Conservation (phyloP, 2,113 vertebrate genomes). For the Motacilla tschutschensis region DNA sequence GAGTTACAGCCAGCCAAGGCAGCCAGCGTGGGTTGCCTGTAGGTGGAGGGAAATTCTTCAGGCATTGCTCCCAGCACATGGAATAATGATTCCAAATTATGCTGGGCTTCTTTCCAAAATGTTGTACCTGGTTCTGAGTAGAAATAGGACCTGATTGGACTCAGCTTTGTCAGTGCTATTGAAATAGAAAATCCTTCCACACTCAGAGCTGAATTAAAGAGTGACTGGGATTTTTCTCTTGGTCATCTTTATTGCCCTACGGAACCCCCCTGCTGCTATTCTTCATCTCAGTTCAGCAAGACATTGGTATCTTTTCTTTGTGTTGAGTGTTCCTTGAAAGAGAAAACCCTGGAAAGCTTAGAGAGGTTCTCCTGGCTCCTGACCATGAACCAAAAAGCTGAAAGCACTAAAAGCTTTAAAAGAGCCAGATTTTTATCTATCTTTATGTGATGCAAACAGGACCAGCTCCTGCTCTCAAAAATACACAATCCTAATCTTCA, state of each 20-base stretch:
- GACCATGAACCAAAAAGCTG: neutral
- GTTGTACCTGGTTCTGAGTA: slow-evolving; percentile 23
- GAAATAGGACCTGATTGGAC: slow-evolving; percentile 38
- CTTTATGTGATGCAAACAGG: neutral
- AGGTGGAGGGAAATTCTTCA: slow-evolving; percentile 71
- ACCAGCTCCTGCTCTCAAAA: neutral
- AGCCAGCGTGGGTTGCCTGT: slow-evolving; percentile 64
- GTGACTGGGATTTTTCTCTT: neutral
- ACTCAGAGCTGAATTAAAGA: neutral
- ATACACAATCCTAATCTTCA: neutral
- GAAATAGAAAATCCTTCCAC: neutral
- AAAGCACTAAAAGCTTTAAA: slow-evolving; percentile 7
- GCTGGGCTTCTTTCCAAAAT: slow-evolving; percentile 47
- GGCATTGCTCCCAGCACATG: slow-evolving; percentile 60
- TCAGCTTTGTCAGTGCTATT: slow-evolving; percentile 4
- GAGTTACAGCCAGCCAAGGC: slow-evolving; percentile 41
- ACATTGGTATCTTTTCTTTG: neutral
- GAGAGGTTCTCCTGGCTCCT: slow-evolving; percentile 1
- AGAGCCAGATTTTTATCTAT: neutral
- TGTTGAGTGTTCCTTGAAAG: neutral
- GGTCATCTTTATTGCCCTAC: neutral
- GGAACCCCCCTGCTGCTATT: neutral
- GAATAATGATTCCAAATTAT: slow-evolving; percentile 45
- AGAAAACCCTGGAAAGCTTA: neutral
- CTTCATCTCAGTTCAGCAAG: neutral